Evolutionary conservation across 2,888 invertebrate species (phyloP), one percentile per base, ranked within the genome.

Genomic region (Papilio elwesi): DNA sequence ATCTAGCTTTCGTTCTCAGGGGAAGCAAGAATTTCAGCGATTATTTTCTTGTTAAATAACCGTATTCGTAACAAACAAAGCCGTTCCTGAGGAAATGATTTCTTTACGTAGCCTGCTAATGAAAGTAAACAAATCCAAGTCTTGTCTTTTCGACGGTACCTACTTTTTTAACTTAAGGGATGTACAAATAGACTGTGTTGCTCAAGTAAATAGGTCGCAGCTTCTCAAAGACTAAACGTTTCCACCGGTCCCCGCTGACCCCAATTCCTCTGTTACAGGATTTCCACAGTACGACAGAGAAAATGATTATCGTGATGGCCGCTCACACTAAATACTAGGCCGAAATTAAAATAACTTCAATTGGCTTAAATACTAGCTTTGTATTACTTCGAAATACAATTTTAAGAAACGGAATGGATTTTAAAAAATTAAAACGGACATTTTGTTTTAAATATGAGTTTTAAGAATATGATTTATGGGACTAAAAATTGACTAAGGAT

Each of bases 201-300:
- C 51, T 57, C 43, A 69, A 69, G 59, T 65, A 73, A 73, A 73
- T 73, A 73, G 73, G 73, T 73, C 73, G 66, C 51, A 65, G 59
- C 65, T 48, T 69, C 69, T 73, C 65, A 69, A 69, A 73, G 65
- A 57, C 47, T 69, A 73, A 73, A 73, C 51, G 73, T 65, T 69
- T 69, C 57, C 64, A 65, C 55, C 68, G 64, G 26, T 68, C 69
- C 65, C 59, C 43, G 65, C 36, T 73, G 73, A 73, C 73, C 73
- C 69, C 69, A 57, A 73, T 73, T 65, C n/a, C 59, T 57, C 52
- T n/a, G 64, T 63, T 64, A 68, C 68, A 73, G 73, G 68, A 73
- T 68, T 73, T 73, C 73, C 59, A 66, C 47, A 73, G 59, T 73
- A 26, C 66, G 73, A 73, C 65, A 66, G 57, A 59, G 68, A 73